These are phyloP conservation scores for Prionace glauca DNA, from an alignment of 2,797 vertebrate genomes.

Conservation along the genomic window DNA sequence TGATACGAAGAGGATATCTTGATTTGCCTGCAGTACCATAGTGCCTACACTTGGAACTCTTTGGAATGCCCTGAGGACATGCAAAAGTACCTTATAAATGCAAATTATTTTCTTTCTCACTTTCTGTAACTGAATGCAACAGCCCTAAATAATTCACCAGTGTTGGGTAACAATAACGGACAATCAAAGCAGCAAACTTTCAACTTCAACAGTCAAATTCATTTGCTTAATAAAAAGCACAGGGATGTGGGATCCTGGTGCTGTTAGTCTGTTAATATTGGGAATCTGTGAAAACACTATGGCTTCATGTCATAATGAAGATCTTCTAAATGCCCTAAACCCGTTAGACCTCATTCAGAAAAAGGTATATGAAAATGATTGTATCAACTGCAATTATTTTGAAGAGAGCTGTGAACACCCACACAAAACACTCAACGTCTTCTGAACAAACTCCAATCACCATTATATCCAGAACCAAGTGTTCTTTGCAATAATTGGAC, in stretches of 20 bases:
- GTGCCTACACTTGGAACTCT: neutral
- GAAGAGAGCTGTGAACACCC: neutral
- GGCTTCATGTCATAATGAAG: neutral
- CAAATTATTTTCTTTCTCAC: neutral
- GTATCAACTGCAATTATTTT: neutral
- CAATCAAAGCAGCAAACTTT: too few relatives aligned
- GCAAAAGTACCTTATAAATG: neutral
- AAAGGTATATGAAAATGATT: neutral
- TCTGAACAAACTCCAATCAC: neutral
- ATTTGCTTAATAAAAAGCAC: too few relatives aligned
- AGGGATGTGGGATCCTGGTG: too few relatives aligned
- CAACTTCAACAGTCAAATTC: too few relatives aligned
- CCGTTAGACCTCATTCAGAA: neutral
- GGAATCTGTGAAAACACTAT: neutral
- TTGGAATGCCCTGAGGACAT: neutral
- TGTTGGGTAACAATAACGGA: too few relatives aligned
- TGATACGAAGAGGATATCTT: neutral
- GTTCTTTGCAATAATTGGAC: neutral
- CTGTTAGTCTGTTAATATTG: too few relatives aligned
- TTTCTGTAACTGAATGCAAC: too few relatives aligned
- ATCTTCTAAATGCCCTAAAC: neutral
- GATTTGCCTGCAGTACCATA: neutral
- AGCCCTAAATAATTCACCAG: too few relatives aligned
- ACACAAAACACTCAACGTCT: neutral
- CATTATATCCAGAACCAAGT: neutral